A percentile compares a stretch with the other conserved stretches of the same genome.
Conservation (phyloP, 2,797 vertebrate species). For the Muscicapa comitata region DNA sequence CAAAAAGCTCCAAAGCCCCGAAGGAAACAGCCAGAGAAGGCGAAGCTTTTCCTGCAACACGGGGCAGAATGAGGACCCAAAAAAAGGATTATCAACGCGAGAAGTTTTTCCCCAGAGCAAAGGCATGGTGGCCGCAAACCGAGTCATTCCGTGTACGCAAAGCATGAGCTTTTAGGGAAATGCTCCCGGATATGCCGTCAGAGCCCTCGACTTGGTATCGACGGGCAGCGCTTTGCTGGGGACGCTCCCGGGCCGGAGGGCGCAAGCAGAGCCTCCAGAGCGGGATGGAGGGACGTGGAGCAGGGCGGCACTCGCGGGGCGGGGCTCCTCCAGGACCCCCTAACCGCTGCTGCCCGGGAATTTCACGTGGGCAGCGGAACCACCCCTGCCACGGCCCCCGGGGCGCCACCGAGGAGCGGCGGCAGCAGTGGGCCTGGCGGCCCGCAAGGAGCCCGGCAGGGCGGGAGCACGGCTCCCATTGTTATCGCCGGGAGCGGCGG, state of each 20-base stretch:
- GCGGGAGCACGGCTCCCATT: background rate
- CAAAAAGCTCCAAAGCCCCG: background rate
- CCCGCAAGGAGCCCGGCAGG: background rate
- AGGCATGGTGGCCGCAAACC: background rate
- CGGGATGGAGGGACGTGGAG: background rate
- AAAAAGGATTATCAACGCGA: background rate
- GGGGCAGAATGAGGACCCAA: background rate
- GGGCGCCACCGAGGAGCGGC: background rate
- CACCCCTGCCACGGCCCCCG: background rate
- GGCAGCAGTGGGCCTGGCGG: background rate
- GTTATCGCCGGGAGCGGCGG: background rate
- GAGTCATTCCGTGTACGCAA: accelerated
- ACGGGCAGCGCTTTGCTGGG: background rate
- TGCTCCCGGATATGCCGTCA: background rate
- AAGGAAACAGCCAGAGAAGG: background rate
- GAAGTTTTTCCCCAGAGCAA: background rate
- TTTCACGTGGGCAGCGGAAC: background rate
- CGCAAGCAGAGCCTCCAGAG: background rate
- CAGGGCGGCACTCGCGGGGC: background rate
- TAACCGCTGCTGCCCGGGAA: background rate
- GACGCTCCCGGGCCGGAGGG: background rate
- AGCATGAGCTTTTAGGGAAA: background rate
- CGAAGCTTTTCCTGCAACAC: background rate
- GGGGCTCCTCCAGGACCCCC: background rate
- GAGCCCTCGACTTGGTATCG: background rate